Evolutionary conservation across 2,797 vertebrate genomes (phyloP).

Genomic region (Enteromius treurensis): DNA sequence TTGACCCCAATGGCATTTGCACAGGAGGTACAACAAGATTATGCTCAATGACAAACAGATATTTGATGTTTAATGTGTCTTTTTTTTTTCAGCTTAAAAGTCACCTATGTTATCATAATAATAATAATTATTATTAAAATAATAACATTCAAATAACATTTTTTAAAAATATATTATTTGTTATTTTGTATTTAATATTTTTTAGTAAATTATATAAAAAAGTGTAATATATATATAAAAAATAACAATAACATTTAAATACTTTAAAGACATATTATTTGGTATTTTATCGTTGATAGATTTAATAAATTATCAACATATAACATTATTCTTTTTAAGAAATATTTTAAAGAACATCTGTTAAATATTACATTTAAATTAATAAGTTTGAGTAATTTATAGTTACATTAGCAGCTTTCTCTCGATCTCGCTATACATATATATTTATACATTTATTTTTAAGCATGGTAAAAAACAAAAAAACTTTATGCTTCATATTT

Average conservation of each 20-base stretch:
- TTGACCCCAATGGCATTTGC: constrained; percentile 81
- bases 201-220: too few species aligned
- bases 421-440: neutral
- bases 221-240: too few species aligned
- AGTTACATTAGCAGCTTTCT: neutral
- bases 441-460: neutral
- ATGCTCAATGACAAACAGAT: neutral
- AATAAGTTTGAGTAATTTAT: neutral
- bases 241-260: neutral
- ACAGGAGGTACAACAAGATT: constrained; percentile 77
- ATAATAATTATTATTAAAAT: neutral
- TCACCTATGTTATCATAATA: too few species aligned
- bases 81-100: neutral
- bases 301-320: neutral
- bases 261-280: neutral
- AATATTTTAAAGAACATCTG: neutral
- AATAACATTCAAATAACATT: neutral
- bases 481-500: neutral
- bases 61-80: too few species aligned
- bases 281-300: neutral
- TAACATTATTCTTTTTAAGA: neutral
- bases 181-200: neutral
- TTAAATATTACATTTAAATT: neutral
- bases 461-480: too few species aligned
- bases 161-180: neutral